A percentile compares a stretch with the other conserved stretches of the same genome.
phyloP scores from a whole-genome alignment of 2,113 vertebrate genomes.

The Trichechus manatus region DNA sequence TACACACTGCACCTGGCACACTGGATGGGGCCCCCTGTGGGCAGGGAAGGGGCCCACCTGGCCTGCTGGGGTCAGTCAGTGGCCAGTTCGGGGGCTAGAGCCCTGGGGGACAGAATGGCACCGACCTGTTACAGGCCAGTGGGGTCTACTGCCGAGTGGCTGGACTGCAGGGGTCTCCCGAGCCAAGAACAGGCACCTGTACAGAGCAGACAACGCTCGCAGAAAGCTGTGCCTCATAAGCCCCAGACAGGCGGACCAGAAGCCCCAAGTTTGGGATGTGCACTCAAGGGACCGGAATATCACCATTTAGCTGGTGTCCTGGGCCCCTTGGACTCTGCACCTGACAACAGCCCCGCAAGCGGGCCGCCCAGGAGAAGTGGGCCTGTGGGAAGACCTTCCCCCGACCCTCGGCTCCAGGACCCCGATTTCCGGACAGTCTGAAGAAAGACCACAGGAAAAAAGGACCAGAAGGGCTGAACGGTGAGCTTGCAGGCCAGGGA shows the following conservation, averaged over 20 bases:
- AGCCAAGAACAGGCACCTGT: not conserved
- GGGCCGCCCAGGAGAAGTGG: not conserved
- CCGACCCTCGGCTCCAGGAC: not conserved
- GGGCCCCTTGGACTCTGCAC: not conserved
- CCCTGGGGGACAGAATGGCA: not conserved
- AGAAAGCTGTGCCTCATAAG: not conserved
- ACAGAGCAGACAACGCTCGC: not conserved
- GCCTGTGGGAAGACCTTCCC: not conserved
- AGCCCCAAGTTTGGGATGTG: not conserved
- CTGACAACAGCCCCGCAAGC: not conserved
- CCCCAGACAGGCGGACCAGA: not conserved
- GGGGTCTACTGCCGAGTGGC: not conserved
- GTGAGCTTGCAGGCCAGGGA: accelerated
- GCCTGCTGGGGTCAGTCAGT: not conserved
- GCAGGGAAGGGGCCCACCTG: not conserved
- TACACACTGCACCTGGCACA: not conserved
- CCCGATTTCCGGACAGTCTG: not conserved
- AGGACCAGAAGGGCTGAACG: no score
- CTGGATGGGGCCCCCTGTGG: not conserved
- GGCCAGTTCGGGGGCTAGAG: not conserved
- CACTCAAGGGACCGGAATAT: not conserved
- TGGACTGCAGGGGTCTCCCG: accelerated
- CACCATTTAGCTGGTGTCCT: not conserved
- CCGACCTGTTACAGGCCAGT: no score
- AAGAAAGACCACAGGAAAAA: not conserved